Percentiles rank a stretch among this genome's conserved stretches.
These are phyloP conservation scores for Hydrotaea diabolus DNA, from an alignment of 2,888 invertebrate genomes.

Conservation along the genomic window DNA sequence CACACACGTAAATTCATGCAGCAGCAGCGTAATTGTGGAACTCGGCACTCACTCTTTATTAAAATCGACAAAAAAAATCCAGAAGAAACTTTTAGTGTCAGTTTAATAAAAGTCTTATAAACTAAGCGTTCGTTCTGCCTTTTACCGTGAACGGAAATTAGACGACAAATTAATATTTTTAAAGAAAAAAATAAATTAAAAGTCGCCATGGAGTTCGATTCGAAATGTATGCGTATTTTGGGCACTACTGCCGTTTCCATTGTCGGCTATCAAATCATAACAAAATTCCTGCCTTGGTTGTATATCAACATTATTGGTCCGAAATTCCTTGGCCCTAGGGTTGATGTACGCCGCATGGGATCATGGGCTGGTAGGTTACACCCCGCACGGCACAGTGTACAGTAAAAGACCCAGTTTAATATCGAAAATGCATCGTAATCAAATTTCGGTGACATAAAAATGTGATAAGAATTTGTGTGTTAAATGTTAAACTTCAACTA, in stretches of 20 bases:
- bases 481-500: no score
- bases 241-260: slow-evolving; percentile 75
- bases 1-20: slow-evolving; percentile 19
- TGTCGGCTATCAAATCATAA: slow-evolving; percentile 79
- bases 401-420: background rate
- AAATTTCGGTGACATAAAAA: slow-evolving; percentile 14
- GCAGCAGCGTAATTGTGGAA: slow-evolving; percentile 26
- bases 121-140: slow-evolving; percentile 28
- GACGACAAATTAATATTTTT: background rate
- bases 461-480: no score
- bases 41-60: slow-evolving; percentile 25
- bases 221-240: slow-evolving; percentile 69
- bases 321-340: slow-evolving; percentile 82
- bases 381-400: slow-evolving; percentile 17
- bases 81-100: slow-evolving; percentile 41
- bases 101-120: slow-evolving; percentile 49
- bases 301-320: slow-evolving; percentile 82
- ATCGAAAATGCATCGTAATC: slow-evolving; percentile 20
- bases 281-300: slow-evolving; percentile 78
- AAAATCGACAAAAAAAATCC: background rate
- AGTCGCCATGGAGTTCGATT: slow-evolving; percentile 70
- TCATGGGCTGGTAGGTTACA: slow-evolving; percentile 85
- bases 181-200: background rate
- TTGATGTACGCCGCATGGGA: slow-evolving; percentile 86
- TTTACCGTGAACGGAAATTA: slow-evolving; percentile 4